Base-by-base conservation (phyloP, 2,113 vertebrate species). In the Phrynosoma platyrhinos region DNA sequence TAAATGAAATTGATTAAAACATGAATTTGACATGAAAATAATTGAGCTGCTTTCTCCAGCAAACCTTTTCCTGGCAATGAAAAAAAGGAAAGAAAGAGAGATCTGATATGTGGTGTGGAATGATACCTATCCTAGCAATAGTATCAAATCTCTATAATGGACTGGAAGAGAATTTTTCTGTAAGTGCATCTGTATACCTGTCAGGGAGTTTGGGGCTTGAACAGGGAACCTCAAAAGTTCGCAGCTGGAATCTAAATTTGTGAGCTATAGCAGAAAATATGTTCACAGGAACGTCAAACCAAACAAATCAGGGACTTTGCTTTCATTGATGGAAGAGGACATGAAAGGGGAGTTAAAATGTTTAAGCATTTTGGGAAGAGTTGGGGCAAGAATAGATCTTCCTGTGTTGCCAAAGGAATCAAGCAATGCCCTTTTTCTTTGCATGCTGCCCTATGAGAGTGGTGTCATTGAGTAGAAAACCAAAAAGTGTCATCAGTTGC, bases 1-100 rank as follows among this genome's bases (percentile, higher is more conserved):
- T 83, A 83, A 83, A 88, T 5, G 23, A 78, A 78, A 78, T 83
- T 6, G 74, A 88, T 88, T 88, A 83, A 83, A 83, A 68, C 74
- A 68, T 68, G 74, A 55, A 18, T 83, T 55, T 78, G 72, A 69
- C 74, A 13, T 78, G 80, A 77, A 77, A 30, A 88, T 83, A 68
- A 88, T 55, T 55, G 81, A 88, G 76, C 42, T 13, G 23, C 14
- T 27, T 86, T 69, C 64, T 79, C 6, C 47, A 18, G 42, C 72
- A 53, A 21, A 30, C n/a, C 14, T 16, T 77, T 76, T 88, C 47
- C 79, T 76, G 20, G 36, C 40, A 68, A 66, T 52, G 58, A 16
- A 36, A 72, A 27, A 64, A 87, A 82, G 9, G 25, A 32, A 21
- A 3, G n/a, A 18, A 18, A 62, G 58, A 18, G n/a, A 82, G 21